Percentiles rank a stretch among this genome's conserved stretches.
phyloP scores from a whole-genome alignment of 2,113 vertebrate species.

The Calcarius ornatus region DNA sequence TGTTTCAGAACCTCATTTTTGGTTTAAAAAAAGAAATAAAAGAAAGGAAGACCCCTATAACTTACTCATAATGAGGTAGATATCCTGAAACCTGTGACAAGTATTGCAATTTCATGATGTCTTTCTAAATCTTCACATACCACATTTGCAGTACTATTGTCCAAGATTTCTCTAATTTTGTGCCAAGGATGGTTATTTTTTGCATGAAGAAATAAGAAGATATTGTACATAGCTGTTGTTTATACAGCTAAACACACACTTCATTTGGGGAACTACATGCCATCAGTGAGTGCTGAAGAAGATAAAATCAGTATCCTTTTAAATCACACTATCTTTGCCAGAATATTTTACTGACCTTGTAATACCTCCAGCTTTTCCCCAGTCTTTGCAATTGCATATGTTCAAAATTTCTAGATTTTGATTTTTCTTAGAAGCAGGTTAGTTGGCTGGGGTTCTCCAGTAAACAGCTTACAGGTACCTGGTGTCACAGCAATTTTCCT shows the following conservation, averaged over 20 bases:
- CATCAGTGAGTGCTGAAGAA: not conserved
- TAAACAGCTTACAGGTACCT: not conserved
- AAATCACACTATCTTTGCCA: not conserved
- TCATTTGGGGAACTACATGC: not conserved
- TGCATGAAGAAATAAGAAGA: not conserved
- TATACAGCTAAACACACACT: not conserved
- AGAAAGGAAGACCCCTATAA: not conserved
- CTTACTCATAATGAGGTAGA: not conserved
- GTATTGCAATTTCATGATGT: not conserved
- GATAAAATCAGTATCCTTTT: not conserved
- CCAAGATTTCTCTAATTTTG: not conserved
- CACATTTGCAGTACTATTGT: not conserved
- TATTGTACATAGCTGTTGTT: not conserved
- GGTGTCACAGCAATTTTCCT: not conserved
- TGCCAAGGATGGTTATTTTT: not conserved
- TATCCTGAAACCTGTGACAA: not conserved
- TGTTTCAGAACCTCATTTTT: not conserved
- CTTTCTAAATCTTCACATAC: not conserved
- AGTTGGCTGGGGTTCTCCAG: not conserved
- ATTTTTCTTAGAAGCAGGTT: not conserved
- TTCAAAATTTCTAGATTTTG: not conserved
- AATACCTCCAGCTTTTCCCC: not conserved
- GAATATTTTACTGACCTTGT: not conserved
- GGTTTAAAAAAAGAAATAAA: not conserved
- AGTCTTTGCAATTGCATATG: not conserved